phyloP scores from a whole-genome alignment of 2,113 vertebrate genomes.

The Excalfactoria chinensis region DNA sequence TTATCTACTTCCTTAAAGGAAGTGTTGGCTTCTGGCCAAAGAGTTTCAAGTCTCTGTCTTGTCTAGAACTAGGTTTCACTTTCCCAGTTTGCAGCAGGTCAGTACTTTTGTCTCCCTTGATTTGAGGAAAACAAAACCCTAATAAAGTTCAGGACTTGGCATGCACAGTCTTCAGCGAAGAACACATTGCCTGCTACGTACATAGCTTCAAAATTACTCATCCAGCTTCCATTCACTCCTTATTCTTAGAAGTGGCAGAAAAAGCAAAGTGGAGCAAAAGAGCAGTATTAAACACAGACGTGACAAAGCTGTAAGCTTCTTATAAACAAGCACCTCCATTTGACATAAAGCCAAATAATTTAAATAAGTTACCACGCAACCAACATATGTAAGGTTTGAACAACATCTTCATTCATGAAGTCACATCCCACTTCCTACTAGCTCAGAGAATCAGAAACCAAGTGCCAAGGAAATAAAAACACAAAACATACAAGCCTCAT shows the following conservation, averaged over 20 bases:
- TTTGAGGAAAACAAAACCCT: conserved; percentile 5
- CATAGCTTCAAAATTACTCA: background rate
- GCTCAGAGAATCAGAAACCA: background rate
- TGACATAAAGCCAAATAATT: background rate
- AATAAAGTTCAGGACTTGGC: background rate
- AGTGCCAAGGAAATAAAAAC: background rate
- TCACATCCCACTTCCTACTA: background rate
- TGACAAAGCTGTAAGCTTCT: background rate
- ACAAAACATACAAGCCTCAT: background rate
- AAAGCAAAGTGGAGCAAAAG: background rate
- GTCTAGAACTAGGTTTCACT: background rate
- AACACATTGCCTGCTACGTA: background rate
- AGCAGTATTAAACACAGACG: background rate
- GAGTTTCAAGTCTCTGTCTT: background rate
- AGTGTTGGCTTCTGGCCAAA: background rate
- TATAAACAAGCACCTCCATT: background rate
- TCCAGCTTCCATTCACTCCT: background rate
- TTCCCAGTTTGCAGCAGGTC: background rate
- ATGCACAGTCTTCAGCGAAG: background rate
- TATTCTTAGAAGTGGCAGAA: background rate
- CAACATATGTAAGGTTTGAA: background rate
- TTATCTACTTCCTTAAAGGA: background rate
- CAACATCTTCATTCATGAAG: background rate
- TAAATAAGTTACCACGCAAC: background rate
- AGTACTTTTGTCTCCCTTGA: background rate